Evolutionary conservation across 37 sponge, comb jelly and placozoan genomes (phyloP), one percentile per base, ranked within the genome.

Genomic region (Lycopodina hypogea): DNA sequence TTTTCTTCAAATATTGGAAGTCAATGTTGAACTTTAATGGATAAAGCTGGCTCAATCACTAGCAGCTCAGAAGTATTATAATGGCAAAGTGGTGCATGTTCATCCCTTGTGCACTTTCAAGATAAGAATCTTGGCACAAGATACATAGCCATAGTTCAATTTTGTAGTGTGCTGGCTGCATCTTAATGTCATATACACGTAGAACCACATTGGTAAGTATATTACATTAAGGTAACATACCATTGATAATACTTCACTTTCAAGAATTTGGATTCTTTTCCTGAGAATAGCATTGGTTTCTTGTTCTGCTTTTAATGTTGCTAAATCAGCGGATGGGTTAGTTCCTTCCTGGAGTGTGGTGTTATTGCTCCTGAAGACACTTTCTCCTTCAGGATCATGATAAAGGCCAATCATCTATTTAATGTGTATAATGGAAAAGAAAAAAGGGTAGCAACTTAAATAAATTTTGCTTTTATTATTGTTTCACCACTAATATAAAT

Each of bases 321-420:
- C 48, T 12, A 45, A 9, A 4, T 65, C 59, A 2, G 30, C 12
- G 3, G 17, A 19, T 65, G 35, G 17, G 18, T 7, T 65, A 4
- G 7, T 32, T 34, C 17, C 66, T 65, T 65, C 30, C 2, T 2
- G 11, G 2, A 65, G 11, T 65, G 34, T 30, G 8, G 17, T 24
- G 17, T 32, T 40, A 22, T 39, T 70, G 48, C 2, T 42, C 11
- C 53, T 30, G 30, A 73, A 53, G 6, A 73, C 36, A 24, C 2
- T 52, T 53, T 51, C 56, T 6, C 74, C 74, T 7, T 73, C 15
- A 9, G 74, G 74, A 53, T 73, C 74, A n/a, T 32, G 53, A 53
- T 73, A 73, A 33, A 73, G 55, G 32, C 56, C 36, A 52, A 73
- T 34, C 55, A 73, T 51, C 74, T 73, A 53, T 42, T 22, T 4